Conservation (phyloP, 2,888 invertebrate species). For the Ornithoptera alexandrae region DNA sequence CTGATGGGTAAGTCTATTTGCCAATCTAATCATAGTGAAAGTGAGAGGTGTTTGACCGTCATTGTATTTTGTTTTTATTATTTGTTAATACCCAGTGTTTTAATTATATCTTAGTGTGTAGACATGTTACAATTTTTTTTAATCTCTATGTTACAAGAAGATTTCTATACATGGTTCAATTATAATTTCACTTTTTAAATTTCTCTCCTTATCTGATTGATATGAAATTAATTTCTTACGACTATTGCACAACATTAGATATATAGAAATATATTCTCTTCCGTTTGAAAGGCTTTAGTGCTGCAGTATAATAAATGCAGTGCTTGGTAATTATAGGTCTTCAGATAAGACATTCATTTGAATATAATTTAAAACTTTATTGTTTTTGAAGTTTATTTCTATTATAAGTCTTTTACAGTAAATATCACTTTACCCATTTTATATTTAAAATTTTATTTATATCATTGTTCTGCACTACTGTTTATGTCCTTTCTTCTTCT, state of each 20-base stretch:
- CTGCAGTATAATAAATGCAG: too few relatives aligned
- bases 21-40: constrained; percentile 32
- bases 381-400: too few relatives aligned
- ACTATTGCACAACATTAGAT: neutral
- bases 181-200: constrained; percentile 13
- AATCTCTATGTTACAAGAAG: constrained; percentile 4
- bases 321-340: too few relatives aligned
- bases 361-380: too few relatives aligned
- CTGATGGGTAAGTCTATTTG: constrained; percentile 73
- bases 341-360: too few relatives aligned
- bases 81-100: constrained; percentile 2
- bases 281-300: neutral
- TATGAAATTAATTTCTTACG: neutral
- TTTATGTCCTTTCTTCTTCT: too few relatives aligned
- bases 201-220: constrained; percentile 13
- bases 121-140: constrained; percentile 8
- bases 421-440: too few relatives aligned
- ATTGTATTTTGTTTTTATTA: constrained; percentile 14
- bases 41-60: constrained; percentile 27
- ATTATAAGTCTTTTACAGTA: too few relatives aligned
- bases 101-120: constrained; percentile 21
- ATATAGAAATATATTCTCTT: neutral
- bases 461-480: too few relatives aligned
- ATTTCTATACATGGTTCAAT: constrained; percentile 6
- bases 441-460: too few relatives aligned